These are phyloP conservation scores for Drosophila macrospina DNA, from an alignment of 2,888 invertebrate species.

Conservation along the genomic window DNA sequence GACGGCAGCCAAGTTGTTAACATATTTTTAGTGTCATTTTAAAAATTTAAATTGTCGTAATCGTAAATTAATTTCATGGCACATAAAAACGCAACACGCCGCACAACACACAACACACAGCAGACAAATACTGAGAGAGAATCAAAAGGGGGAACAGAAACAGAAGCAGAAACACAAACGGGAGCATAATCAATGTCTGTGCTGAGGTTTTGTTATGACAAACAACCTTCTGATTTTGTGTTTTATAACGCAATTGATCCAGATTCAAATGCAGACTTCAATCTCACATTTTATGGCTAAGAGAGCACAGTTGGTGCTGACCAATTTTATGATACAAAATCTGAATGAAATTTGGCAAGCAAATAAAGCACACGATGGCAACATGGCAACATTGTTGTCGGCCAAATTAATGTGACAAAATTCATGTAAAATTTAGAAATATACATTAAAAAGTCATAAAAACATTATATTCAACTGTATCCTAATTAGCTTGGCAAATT, in stretches of 20 bases:
- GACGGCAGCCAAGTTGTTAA: conserved; percentile 66
- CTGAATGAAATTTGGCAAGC: conserved; percentile 26
- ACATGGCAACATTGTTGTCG: conserved; percentile 31
- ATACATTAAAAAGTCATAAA: conserved; percentile 82
- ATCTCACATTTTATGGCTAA: conserved; percentile 36
- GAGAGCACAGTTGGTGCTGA: conserved; percentile 35
- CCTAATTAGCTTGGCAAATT: conserved; percentile 75
- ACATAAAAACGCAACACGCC: conserved; percentile 75
- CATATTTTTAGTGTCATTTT: conserved; percentile 80
- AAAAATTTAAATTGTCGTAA: conserved; percentile 83
- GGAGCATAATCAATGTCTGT: conserved; percentile 17
- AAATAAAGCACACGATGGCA: not conserved
- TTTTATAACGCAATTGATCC: conserved; percentile 53
- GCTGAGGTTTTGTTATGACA: conserved; percentile 18
- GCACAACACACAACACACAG: too few species aligned
- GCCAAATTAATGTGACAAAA: conserved; percentile 53
- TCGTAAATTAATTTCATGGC: conserved; percentile 85
- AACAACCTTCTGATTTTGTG: conserved; percentile 22
- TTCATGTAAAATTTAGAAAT: conserved; percentile 64
- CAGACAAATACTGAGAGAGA: too few species aligned
- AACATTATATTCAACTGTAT: conserved; percentile 79
- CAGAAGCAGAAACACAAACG: conserved; percentile 6
- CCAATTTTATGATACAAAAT: conserved; percentile 4
- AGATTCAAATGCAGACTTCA: conserved; percentile 28
- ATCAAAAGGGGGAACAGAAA: conserved; percentile 9